A percentile compares a stretch with the other conserved stretches of the same genome.
Conservation (phyloP, 2,888 invertebrate genomes). For the Diogma glabrata region DNA sequence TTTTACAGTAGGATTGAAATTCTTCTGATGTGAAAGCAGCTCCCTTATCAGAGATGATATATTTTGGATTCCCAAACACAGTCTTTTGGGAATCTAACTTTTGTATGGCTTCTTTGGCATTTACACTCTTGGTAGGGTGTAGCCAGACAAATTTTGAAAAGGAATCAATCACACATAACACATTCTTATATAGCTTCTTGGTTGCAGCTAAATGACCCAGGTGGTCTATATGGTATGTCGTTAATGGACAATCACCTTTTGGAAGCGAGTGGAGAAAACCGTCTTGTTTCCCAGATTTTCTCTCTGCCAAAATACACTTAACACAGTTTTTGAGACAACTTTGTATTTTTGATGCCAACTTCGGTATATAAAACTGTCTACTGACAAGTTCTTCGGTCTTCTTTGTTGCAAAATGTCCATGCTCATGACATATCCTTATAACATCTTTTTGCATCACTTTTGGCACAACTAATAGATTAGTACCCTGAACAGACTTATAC, state of each 20-base stretch:
- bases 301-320: constrained; percentile 9
- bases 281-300: constrained; percentile 24
- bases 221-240: constrained; percentile 26
- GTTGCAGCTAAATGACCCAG: constrained; percentile 24
- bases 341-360: constrained; percentile 14
- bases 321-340: background rate
- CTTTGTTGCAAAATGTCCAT: constrained; percentile 26
- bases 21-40: constrained; percentile 28
- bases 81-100: constrained; percentile 23
- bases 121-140: constrained; percentile 17
- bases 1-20: constrained; percentile 26
- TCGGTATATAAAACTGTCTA: constrained; percentile 22
- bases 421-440: constrained; percentile 25
- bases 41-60: constrained; percentile 26
- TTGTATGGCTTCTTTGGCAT: constrained; percentile 22
- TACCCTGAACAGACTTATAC: constrained; percentile 18
- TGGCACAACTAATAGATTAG: constrained; percentile 22
- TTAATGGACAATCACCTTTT: constrained; percentile 23
- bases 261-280: constrained; percentile 24
- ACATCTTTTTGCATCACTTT: constrained; percentile 25
- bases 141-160: background rate
- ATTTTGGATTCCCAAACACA: constrained; percentile 27
- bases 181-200: constrained; percentile 20
- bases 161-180: constrained; percentile 11
- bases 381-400: constrained; percentile 22